Evolutionary conservation across 2,888 invertebrate genomes (phyloP).

Genomic region (Pristionchus japonicus): DNA sequence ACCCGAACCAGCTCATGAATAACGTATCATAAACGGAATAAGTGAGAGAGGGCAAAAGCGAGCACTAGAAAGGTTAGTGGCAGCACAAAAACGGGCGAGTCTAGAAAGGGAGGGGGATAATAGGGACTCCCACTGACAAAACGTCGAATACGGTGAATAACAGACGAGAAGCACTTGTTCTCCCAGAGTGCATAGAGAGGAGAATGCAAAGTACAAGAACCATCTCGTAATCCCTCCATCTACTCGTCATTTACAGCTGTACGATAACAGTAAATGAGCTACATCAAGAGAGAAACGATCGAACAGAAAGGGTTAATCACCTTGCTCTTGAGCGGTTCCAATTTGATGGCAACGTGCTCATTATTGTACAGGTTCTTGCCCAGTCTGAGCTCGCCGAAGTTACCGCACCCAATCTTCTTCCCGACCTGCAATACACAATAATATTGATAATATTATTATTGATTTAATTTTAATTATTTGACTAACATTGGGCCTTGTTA

Average conservation of each 20-base stretch:
- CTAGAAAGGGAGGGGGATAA: background rate
- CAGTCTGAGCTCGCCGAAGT: conserved; percentile 98
- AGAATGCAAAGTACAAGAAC: background rate
- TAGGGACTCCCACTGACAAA: background rate
- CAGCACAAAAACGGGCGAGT: background rate
- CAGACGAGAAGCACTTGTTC: background rate
- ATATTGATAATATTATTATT: too few species aligned
- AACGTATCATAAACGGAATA: conserved; percentile 27
- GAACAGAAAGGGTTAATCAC: too few species aligned
- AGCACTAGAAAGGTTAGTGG: background rate
- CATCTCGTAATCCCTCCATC: background rate
- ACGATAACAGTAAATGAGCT: background rate
- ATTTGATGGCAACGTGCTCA: conserved; percentile 99
- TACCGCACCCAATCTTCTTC: conserved; percentile 99
- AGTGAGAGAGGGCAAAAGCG: background rate
- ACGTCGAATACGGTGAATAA: background rate
- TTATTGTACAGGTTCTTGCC: conserved; percentile 99
- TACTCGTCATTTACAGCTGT: background rate
- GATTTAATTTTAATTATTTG: background rate
- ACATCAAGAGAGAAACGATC: too few species aligned
- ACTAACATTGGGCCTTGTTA: background rate
- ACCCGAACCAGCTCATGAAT: conserved; percentile 37
- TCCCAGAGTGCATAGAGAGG: background rate
- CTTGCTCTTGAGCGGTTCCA: conserved; percentile 99
- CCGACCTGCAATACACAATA: conserved; percentile 82